These are phyloP conservation scores for Phymatocera aterrima DNA, from an alignment of 2,888 invertebrate species.

Conservation along the genomic window DNA sequence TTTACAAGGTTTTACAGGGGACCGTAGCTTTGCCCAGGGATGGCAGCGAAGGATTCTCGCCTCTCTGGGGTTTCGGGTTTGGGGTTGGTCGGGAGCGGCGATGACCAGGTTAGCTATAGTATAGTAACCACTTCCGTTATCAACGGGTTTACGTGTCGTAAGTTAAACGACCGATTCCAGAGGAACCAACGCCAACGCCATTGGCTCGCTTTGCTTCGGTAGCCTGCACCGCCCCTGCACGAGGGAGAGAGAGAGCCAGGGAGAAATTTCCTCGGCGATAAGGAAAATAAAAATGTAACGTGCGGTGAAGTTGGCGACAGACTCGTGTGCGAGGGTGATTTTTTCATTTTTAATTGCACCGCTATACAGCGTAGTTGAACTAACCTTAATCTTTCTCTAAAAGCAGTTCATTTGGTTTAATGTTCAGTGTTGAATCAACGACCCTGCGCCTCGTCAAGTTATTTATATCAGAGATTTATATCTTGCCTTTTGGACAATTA, in stretches of 20 bases:
- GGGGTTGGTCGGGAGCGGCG: constrained; percentile 48
- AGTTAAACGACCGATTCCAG: constrained; percentile 57
- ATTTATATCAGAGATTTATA: constrained; percentile 27
- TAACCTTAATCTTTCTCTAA: constrained; percentile 8
- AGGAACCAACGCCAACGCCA: constrained; percentile 27
- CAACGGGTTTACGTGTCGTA: constrained; percentile 60
- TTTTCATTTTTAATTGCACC: constrained; percentile 32
- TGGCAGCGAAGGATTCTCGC: constrained; percentile 5
- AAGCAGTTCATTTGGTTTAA: constrained; percentile 39
- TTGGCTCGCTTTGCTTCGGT: constrained; percentile 33
- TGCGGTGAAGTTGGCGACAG: constrained; percentile 34
- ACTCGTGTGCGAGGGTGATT: neutral
- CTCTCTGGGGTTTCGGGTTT: constrained; percentile 54
- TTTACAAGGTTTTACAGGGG: constrained; percentile 30
- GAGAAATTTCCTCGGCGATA: constrained; percentile 16
- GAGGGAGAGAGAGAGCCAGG: constrained; percentile 1
- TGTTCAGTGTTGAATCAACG: constrained; percentile 36
- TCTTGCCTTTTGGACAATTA: neutral
- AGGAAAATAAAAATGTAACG: constrained; percentile 43
- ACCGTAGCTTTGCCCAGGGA: constrained; percentile 30
- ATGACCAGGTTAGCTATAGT: constrained; percentile 61
- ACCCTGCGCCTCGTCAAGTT: constrained; percentile 26
- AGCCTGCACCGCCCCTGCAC: constrained; percentile 13
- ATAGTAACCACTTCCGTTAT: constrained; percentile 62
- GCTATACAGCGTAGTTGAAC: neutral